phyloP scores from a whole-genome alignment of 2,113 vertebrate species.

The Silurus asotus region DNA sequence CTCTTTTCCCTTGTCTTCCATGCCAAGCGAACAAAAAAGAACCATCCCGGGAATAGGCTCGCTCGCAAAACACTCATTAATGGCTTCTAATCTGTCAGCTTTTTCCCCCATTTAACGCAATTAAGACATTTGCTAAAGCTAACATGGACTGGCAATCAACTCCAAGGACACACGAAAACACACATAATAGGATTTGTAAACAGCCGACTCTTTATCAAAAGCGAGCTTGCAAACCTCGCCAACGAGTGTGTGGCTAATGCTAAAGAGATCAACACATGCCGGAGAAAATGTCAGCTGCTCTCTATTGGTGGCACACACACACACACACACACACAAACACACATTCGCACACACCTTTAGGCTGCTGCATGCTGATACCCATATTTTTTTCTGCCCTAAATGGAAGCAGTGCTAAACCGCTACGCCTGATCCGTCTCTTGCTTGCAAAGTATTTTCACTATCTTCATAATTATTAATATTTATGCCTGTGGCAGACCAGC shows the following conservation, averaged over 20 bases:
- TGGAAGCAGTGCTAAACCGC: constrained; percentile 44
- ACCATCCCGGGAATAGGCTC: constrained; percentile 71
- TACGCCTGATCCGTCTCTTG: constrained; percentile 46
- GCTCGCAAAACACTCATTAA: constrained; percentile 71
- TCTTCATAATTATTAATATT: constrained; percentile 54
- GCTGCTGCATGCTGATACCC: constrained; percentile 49
- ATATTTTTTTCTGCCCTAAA: constrained; percentile 45
- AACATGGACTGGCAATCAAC: constrained; percentile 70
- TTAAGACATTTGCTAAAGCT: constrained; percentile 78
- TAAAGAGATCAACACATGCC: constrained; percentile 37
- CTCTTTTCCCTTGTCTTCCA: constrained; percentile 17
- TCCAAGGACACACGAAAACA: constrained; percentile 72
- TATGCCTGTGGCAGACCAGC: constrained; percentile 51
- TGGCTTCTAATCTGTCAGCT: constrained; percentile 73
- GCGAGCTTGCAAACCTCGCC: constrained; percentile 13
- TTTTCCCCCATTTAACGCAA: constrained; percentile 76
- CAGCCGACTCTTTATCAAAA: constrained; percentile 43
- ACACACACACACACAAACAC: constrained; percentile 16
- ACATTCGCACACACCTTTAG: constrained; percentile 17
- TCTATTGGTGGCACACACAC: constrained; percentile 23
- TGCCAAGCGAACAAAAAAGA: constrained; percentile 76
- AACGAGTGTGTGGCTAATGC: constrained; percentile 24
- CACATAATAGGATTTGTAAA: constrained; percentile 67
- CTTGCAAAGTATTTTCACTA: constrained; percentile 43
- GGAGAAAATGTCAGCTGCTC: constrained; percentile 46